Base-by-base conservation (phyloP, 2,113 vertebrate genomes). In the Anarhynchus alexandrinus region DNA sequence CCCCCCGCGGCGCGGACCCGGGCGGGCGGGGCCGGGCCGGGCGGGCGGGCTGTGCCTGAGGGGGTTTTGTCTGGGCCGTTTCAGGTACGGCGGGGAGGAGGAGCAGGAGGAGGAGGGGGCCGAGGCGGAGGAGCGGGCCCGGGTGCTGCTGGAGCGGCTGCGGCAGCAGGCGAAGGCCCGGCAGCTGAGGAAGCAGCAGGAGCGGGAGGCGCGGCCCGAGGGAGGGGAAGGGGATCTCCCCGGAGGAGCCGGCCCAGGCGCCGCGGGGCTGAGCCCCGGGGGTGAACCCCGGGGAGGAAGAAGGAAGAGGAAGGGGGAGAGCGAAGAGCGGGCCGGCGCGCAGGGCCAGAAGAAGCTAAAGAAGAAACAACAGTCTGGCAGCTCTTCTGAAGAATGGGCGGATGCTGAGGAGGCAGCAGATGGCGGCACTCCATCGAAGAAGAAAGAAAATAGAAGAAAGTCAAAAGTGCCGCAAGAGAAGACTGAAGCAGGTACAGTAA, bases 71-170 rank as follows among this genome's bases (percentile, higher is more conserved):
- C 3, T 8, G 77, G 12, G 72, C 42, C 9, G 21, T 88, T 94
- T 1, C 95, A 99, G 99, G 92, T 99, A 99, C 76, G 98, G 96
- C 15, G 98, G 97, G 15, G 98, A 97, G 34, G 4, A 26, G 26
- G 78, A 29, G 25, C 47, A 97, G 15, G 98, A 98, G 34, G 4
- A 26, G 26, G 76, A 29, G 25, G 47, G 47, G 8, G 78, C 25
- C 19, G 81, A 43, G 36, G 61, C 86, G 4, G 61, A 83, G 83
- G 91, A 97, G 4, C 97, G 97, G 10, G 98, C 99, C 14, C 98
- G 98, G 92, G 93, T 64, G 3, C 96, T 99, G 65, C 97, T 99
- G 74, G 97, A 98, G 69, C 98, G 98, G 92, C 98, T 99, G 61
- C 98, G 98, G 79, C 91, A 98, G 91, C 99, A 98, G 88, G 99